Evolutionary conservation across 2,797 vertebrate species (phyloP).

Genomic region (Gorsachius magnificus): DNA sequence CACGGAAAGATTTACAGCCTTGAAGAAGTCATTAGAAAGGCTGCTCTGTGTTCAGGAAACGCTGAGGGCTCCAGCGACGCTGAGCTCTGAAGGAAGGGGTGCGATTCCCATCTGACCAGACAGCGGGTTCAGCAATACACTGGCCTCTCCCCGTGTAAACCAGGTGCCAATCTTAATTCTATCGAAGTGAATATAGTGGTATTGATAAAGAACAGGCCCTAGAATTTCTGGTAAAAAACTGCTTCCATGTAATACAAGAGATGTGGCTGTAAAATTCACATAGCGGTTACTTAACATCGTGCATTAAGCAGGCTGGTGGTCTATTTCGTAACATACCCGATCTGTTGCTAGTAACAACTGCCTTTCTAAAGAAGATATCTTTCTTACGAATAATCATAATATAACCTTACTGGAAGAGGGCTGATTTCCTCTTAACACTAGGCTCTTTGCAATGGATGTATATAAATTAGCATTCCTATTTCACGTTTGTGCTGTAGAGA

Average conservation of each 20-base stretch:
- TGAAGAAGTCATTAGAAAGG: not conserved
- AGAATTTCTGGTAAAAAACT: not conserved
- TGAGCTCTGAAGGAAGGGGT: not conserved
- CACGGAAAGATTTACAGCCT: not conserved
- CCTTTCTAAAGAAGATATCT: not conserved
- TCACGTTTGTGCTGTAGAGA: not conserved
- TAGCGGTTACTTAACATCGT: not conserved
- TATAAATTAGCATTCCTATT: not conserved
- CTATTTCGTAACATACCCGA: not conserved
- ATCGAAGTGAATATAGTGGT: rapidly evolving
- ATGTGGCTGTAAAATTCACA: not conserved
- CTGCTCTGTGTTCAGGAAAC: not conserved
- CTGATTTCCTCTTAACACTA: not conserved
- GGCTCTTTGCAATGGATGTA: not conserved
- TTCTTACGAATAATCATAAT: not conserved
- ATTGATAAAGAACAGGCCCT: not conserved
- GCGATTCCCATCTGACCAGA: not conserved
- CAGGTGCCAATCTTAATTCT: not conserved
- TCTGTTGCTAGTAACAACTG: not conserved
- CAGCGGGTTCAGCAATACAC: not conserved
- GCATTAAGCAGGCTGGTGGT: not conserved
- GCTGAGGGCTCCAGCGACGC: not conserved
- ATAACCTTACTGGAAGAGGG: not conserved
- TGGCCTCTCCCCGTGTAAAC: not conserved
- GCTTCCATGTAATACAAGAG: not conserved